These are phyloP conservation scores for Acrobasis suavella DNA, from an alignment of 2,888 invertebrate species.

Conservation along the genomic window DNA sequence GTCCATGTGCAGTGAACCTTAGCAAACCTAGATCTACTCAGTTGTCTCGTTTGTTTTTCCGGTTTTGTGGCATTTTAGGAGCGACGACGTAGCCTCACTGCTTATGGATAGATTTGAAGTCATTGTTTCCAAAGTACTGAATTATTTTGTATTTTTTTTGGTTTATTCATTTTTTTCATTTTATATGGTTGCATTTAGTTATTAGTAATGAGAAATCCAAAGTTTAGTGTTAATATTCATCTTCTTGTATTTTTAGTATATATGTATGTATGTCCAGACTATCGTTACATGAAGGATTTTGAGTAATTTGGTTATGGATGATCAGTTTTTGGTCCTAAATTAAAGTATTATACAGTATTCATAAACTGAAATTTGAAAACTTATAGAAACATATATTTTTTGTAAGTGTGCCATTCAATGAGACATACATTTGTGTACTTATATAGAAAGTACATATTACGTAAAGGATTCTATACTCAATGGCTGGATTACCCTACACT, in stretches of 20 bases:
- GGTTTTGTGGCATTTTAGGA: slow-evolving; percentile 59
- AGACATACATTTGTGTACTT: slow-evolving; percentile 11
- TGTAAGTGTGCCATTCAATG: slow-evolving; percentile 19
- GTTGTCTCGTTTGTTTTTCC: slow-evolving; percentile 58
- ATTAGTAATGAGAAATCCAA: slow-evolving; percentile 79
- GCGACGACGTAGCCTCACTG: slow-evolving; percentile 61
- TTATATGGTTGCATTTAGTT: slow-evolving; percentile 81
- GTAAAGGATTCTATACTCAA: background rate
- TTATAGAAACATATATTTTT: background rate
- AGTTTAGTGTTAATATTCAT: slow-evolving; percentile 74
- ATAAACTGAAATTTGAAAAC: background rate
- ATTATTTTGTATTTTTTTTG: slow-evolving; percentile 71
- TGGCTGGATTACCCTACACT: slow-evolving; percentile 13
- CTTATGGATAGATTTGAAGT: slow-evolving; percentile 66
- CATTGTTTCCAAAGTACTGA: slow-evolving; percentile 79
- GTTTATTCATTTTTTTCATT: slow-evolving; percentile 60
- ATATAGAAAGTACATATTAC: slow-evolving; percentile 1
- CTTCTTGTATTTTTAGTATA: slow-evolving; percentile 50
- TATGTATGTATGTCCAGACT: slow-evolving; percentile 36
- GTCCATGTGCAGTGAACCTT: slow-evolving; percentile 67
- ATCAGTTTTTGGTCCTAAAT: slow-evolving; percentile 31
- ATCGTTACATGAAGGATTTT: slow-evolving; percentile 25
- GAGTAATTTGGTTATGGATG: slow-evolving; percentile 30
- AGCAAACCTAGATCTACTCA: slow-evolving; percentile 53
- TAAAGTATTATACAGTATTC: slow-evolving; percentile 18